Base-by-base conservation (phyloP, 1,140 invertebrate species). In the Drosophila kanapiae region DNA sequence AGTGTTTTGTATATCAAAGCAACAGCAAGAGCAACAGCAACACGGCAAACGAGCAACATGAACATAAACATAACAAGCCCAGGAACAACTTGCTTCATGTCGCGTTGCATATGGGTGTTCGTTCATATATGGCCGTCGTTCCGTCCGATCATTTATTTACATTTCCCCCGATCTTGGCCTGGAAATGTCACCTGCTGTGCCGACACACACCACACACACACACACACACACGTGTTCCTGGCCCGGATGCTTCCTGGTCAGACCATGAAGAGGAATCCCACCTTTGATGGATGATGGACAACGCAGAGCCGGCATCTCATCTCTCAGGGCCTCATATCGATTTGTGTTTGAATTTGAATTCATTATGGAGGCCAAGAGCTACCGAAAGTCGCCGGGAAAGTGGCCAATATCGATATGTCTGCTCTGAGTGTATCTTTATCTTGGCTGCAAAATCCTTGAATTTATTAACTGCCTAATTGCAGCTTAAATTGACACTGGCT, bases 161-260 rank as follows among this genome's bases (percentile, higher is more conserved):
- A 74, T 56, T 49, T 76, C 54, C 59, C 59, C 75, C 68, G 62
- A 59, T 68, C 70, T 62, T 18, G 70, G 70, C 74, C 82, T 88
- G 76, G 40, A 83, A 88, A 91, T 91, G 90, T 91, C 90, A 91
- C 90, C 90, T 91, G 90, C 90, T 91, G 90, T 78, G 90, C 85
- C 80, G 81, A 80, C 77, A 91, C 80, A 91, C 80, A 91, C 77
- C 85, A 23, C 45, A 48, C 31, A 31, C 31, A 85, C 75, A 74
- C 75, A 88, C 79, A 84, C 31, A 85, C 75, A 74, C 75, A 88
- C 79, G 82, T 76, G 76, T 72, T 71, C 63, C 72, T 27, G 18
- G 53, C 27, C 59, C 68, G 62, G 63, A 75, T 65, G 65, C 57
- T 79, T 64, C 72, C 79, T 91, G 80, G 65, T 60, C 63, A 57